Evolutionary conservation across 2,797 vertebrate genomes (phyloP), one percentile per base, ranked within the genome.

Genomic region (Chaenodraco wilsoni): DNA sequence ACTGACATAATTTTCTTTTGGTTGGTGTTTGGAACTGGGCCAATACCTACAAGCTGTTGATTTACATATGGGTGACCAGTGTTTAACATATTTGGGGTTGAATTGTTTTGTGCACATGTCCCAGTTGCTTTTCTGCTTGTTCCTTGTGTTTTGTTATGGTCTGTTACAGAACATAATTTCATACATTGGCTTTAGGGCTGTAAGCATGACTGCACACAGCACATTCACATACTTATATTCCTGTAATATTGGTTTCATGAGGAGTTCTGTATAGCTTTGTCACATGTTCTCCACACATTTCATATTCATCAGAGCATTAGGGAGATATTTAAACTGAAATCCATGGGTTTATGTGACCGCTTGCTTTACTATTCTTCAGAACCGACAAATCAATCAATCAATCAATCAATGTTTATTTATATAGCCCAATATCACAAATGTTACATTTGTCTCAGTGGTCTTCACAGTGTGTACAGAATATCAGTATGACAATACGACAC

Each of bases 211-310:
- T 71, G 54, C 43, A 56, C 37, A 23, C 21, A 19, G 21, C 33
- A 8, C n/a, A 23, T 79, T 60, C 51, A 46, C 50, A 52, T 75
- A 67, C 67, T 72, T 74, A 65, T 49, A 45, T 73, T 23, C 27
- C 8, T 77, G 44, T 37, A 41, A 67, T 51, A 62, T 27, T 72
- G 61, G 49, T 52, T 73, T 71, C 48, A 70, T 17, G 15, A 57
- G 31, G 51, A 66, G 44, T 31, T 72, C 58, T 45, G 23, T n/a
- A 14, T 65, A 17, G 59, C 19, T 68, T 74, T 76, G 21, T 63
- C 52, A 48, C 9, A 58, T 74, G 74, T 58, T 66, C 52, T 57
- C 49, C 31, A 23, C 37, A 60, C 40, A 63, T 64, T 56, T 74
- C 12, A 46, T 37, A 11, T 73, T 58, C 50, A 65, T 14, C 10